A percentile compares a stretch with the other conserved stretches of the same genome.
These are phyloP conservation scores for Maylandia zebra DNA, from an alignment of 2,113 vertebrate species.

Conservation along the genomic window DNA sequence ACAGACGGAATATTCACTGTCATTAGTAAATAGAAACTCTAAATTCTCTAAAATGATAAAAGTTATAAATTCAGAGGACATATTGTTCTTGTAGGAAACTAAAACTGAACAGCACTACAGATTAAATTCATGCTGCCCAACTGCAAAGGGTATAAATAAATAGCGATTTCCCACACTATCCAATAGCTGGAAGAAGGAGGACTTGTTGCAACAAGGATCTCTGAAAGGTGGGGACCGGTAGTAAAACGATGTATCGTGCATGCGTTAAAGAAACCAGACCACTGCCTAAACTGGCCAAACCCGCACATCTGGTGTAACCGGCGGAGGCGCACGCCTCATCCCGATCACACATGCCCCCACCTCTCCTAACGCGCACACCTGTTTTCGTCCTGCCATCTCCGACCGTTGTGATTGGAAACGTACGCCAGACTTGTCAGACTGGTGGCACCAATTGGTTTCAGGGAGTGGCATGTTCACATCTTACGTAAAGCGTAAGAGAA, in stretches of 20 bases:
- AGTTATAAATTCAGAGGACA: not conserved
- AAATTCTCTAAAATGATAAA: not conserved
- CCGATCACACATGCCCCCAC: not conserved
- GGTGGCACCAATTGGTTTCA: constrained; percentile 41
- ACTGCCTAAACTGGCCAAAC: constrained; percentile 32
- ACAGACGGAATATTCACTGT: not conserved
- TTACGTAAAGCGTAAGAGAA: not conserved
- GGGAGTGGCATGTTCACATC: constrained; percentile 39
- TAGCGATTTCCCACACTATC: not conserved
- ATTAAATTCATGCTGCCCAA: not conserved
- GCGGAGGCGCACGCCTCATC: not conserved
- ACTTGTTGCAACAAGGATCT: constrained; percentile 6
- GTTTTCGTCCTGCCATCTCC: not conserved
- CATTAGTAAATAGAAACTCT: not conserved
- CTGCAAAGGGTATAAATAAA: not conserved
- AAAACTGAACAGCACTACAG: not conserved
- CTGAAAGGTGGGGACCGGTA: not conserved
- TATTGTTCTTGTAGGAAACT: not conserved
- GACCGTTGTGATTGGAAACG: not conserved
- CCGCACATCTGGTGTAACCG: constrained; percentile 53
- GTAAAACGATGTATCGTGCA: not conserved
- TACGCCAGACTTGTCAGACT: constrained; percentile 20
- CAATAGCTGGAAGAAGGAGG: not conserved
- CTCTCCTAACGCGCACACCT: not conserved
- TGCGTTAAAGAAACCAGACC: not conserved